phyloP scores from a whole-genome alignment of 2,888 invertebrate genomes.

The Habroteleia sp. region DNA sequence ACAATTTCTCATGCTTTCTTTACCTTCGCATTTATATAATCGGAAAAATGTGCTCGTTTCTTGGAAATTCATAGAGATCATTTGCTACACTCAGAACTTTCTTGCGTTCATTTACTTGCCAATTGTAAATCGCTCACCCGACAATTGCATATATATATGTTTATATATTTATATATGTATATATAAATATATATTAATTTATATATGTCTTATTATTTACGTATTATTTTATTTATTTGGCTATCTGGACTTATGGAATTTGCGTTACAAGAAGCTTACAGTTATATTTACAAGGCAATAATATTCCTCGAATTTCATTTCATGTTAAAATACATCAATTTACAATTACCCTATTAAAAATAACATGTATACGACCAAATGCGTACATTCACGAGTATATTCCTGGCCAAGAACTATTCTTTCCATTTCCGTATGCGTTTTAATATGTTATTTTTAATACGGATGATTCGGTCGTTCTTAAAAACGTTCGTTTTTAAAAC shows the following conservation, averaged over 20 bases:
- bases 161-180: slow-evolving; percentile 9
- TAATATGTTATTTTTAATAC: too few relatives aligned
- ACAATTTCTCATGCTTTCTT: slow-evolving; percentile 5
- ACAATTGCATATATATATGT: slow-evolving; percentile 43
- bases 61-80: slow-evolving; percentile 25
- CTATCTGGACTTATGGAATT: slow-evolving; percentile 56
- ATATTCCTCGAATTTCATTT: slow-evolving; percentile 19
- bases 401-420: too few relatives aligned
- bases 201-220: slow-evolving; percentile 32
- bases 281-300: slow-evolving; percentile 54
- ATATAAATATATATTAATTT: slow-evolving; percentile 13
- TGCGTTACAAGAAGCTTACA: slow-evolving; percentile 55
- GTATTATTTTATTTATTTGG: slow-evolving; percentile 34
- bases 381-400: too few relatives aligned
- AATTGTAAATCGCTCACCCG: slow-evolving; percentile 30
- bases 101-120: slow-evolving; percentile 13
- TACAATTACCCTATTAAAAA: slow-evolving; percentile 20
- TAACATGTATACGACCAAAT: too few relatives aligned
- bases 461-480: too few relatives aligned
- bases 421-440: too few relatives aligned
- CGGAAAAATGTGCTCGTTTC: slow-evolving; percentile 9
- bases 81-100: slow-evolving; percentile 8
- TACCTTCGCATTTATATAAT: slow-evolving; percentile 30
- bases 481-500: too few relatives aligned
- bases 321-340: slow-evolving; percentile 38